Evolutionary conservation across 2,113 vertebrate species (phyloP).

Genomic region (Electrona antarctica): DNA sequence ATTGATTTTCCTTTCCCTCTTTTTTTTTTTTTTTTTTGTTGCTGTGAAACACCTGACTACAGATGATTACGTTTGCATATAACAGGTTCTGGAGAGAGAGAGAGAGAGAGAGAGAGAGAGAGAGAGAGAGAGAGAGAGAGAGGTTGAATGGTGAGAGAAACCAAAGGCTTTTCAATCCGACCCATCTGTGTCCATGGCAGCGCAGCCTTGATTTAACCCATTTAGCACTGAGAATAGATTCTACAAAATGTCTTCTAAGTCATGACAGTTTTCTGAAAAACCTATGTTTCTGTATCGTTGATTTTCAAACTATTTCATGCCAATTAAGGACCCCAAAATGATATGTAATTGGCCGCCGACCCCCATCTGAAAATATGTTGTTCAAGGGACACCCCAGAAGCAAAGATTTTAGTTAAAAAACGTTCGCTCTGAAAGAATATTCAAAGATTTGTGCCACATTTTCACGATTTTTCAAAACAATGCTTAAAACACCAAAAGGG

Average conservation of each 20-base stretch:
- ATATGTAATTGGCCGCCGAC: no score
- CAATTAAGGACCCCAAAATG: no score
- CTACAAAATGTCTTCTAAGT: no score
- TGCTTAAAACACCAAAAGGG: no score
- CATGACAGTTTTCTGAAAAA: no score
- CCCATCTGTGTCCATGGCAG: conserved; percentile 5
- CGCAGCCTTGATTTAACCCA: conserved; percentile 26
- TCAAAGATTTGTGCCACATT: no score
- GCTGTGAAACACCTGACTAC: conserved; percentile 24
- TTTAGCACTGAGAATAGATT: no score
- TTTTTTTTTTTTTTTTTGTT: background rate
- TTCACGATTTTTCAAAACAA: no score
- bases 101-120: background rate
- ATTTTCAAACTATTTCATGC: background rate
- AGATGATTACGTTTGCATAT: conserved; percentile 18
- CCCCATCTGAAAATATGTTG: no score
- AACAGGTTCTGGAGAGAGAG: background rate
- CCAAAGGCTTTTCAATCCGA: background rate
- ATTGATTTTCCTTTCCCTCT: conserved; percentile 15
- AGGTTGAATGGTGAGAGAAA: conserved; percentile 1
- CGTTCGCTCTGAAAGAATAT: no score
- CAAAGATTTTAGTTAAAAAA: no score
- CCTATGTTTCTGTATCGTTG: background rate
- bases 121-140: background rate
- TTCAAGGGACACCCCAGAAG: no score